phyloP scores from a whole-genome alignment of 2,797 vertebrate species.

The Mastacembelus armatus region DNA sequence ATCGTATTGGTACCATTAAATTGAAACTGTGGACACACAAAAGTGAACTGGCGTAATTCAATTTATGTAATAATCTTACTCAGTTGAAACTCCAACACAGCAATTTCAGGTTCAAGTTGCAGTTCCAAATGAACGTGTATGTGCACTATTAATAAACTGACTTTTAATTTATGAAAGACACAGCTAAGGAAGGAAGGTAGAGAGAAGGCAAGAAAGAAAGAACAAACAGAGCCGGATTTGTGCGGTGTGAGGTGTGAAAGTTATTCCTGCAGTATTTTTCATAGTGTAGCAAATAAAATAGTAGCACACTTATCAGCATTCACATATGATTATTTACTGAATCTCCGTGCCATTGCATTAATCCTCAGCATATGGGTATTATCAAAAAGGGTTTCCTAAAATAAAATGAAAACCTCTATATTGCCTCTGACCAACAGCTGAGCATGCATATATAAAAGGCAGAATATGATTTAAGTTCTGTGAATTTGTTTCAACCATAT shows the following conservation, averaged over 20 bases:
- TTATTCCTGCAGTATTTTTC: constrained; percentile 32
- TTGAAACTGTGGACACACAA: constrained; percentile 36
- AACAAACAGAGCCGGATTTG: constrained; percentile 24
- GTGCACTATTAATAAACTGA: neutral
- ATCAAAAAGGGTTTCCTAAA: constrained; percentile 55
- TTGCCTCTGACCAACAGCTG: constrained; percentile 62
- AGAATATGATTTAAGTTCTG: constrained; percentile 63
- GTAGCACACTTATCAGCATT: constrained; percentile 45
- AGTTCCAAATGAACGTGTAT: neutral
- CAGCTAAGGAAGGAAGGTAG: neutral
- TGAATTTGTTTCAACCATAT: constrained; percentile 68
- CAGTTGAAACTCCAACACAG: constrained; percentile 7
- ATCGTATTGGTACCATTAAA: constrained; percentile 35
- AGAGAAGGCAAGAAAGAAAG: neutral
- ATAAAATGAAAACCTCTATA: constrained; percentile 58
- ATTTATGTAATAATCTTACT: constrained; percentile 35
- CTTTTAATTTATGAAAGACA: constrained; percentile 26
- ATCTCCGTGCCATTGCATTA: constrained; percentile 40
- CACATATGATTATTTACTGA: constrained; percentile 51
- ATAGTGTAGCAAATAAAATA: constrained; percentile 25
- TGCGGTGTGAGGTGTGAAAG: constrained; percentile 23
- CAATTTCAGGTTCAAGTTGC: constrained; percentile 32
- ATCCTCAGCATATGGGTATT: constrained; percentile 57
- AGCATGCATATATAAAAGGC: constrained; percentile 52
- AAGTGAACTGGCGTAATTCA: constrained; percentile 6